Base-by-base conservation (phyloP, 2,113 vertebrate species). In the Ciconia stormi region DNA sequence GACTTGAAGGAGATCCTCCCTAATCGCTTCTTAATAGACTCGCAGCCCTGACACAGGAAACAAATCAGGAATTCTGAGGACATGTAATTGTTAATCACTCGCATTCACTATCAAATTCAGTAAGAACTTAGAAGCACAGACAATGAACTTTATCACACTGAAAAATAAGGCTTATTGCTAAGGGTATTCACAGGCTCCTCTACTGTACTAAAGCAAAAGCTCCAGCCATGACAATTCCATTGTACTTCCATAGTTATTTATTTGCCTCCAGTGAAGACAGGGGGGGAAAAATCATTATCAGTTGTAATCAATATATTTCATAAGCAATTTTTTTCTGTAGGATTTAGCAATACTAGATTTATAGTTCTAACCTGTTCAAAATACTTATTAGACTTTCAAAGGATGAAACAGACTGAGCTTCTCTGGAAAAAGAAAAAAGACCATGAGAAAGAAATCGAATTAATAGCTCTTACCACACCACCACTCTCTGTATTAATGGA, bases 1-100 rank as follows among this genome's bases (percentile, higher is more conserved):
- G 98, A 98, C 96, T 98, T 98, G 98, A 98, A 98, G 98, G 98
- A 96, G 97, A 98, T 93, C 97, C 98, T 98, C 97, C 98, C 97
- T 98, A 98, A 98, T 98, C 89, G 9, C 96, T 97, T 98, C 97
- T 98, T 98, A 98, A 98, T 98, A 97, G 97, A 97, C 97, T 98
- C 65, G 26, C 95, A 96, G 97, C 55, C 91, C 94, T 91, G 95
- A 97, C 97, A 97, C 86, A 87, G 97, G 97, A 98, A 98, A 98
- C 98, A 98, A 97, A 98, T 98, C 98, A 98, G 97, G 89, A 98
- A 98, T 98, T 98, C 97, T 97, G 90, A 97, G 97, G 97, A 98
- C 97, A 84, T 87, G 76, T 91, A 98, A 98, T 97, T 98, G 97
- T 98, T 98, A 98, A 98, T 98, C 97, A 97, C 95, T 97, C 55